A percentile compares a stretch with the other conserved stretches of the same genome.
phyloP scores from a whole-genome alignment of 1,140 invertebrate species.

The Archivesica marissinica region DNA sequence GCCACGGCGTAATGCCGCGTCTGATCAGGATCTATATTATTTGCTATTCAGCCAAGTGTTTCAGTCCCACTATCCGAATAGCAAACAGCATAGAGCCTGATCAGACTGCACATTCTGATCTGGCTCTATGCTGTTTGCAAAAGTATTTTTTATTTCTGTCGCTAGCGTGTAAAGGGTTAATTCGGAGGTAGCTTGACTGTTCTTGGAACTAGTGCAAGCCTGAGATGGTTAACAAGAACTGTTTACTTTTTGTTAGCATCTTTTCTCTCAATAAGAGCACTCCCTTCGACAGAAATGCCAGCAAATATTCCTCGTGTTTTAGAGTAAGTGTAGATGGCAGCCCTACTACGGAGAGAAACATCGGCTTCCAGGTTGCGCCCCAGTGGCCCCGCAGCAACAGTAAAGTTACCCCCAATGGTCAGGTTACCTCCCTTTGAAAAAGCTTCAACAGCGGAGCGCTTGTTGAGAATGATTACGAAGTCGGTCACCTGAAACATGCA shows the following conservation, averaged over 20 bases:
- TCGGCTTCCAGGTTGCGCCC: constrained; percentile 81
- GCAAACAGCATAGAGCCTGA: too few species aligned
- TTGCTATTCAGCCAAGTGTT: too few species aligned
- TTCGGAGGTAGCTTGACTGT: too few species aligned
- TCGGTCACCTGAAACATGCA: constrained; percentile 77
- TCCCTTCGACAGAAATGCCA: constrained; percentile 81
- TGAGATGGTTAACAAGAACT: not conserved
- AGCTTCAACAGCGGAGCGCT: constrained; percentile 77
- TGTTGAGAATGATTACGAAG: constrained; percentile 82
- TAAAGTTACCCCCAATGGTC: constrained; percentile 82
- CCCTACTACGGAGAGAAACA: constrained; percentile 77
- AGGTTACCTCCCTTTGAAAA: constrained; percentile 83
- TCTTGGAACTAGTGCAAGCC: too few species aligned
- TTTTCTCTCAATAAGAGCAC: constrained; percentile 80
- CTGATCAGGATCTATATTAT: too few species aligned
- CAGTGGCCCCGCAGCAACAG: constrained; percentile 80
- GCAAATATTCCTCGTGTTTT: constrained; percentile 82
- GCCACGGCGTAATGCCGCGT: too few species aligned
- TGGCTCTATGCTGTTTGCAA: too few species aligned
- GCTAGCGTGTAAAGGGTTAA: too few species aligned
- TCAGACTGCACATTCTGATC: too few species aligned
- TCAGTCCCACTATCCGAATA: too few species aligned
- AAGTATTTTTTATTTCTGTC: too few species aligned
- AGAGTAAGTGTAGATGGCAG: constrained; percentile 82
- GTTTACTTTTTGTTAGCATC: constrained; percentile 82